Evolutionary conservation across 2,113 vertebrate genomes (phyloP).

Genomic region (pig (Sus scrofa)): DNA sequence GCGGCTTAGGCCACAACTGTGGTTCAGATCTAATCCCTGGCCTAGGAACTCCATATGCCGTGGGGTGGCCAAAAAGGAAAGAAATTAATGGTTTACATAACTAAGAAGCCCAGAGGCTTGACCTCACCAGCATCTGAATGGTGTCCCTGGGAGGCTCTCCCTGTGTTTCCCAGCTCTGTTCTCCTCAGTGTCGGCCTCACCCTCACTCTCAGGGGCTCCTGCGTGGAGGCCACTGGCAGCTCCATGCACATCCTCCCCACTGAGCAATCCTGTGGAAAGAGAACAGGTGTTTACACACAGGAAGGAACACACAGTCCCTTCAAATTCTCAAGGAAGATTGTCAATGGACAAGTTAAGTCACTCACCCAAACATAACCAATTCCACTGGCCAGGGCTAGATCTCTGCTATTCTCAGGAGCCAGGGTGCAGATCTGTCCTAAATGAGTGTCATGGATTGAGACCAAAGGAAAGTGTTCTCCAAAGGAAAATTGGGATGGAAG

Average conservation of each 20-base stretch:
- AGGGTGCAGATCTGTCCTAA: not conserved
- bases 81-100: not conserved
- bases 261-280: not conserved
- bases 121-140: not conserved
- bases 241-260: not conserved
- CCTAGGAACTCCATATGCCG: too few relatives aligned
- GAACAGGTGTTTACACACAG: not conserved
- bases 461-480: not conserved
- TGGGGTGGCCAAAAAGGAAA: too few relatives aligned
- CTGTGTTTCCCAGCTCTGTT: not conserved
- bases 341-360: not conserved
- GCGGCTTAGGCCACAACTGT: too few relatives aligned
- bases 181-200: not conserved
- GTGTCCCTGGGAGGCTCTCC: not conserved
- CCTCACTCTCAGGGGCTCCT: not conserved
- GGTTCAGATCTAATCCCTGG: too few relatives aligned
- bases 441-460: not conserved
- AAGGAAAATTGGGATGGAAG: not conserved
- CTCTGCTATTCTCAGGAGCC: not conserved
- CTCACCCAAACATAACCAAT: not conserved
- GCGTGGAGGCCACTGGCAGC: rapidly evolving
- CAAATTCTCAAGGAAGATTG: not conserved
- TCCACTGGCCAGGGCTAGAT: not conserved
- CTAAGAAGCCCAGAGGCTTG: not conserved
- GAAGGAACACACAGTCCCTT: not conserved